Evolutionary conservation across 2,113 vertebrate genomes (phyloP).

Genomic region (Barnardius zonarius): DNA sequence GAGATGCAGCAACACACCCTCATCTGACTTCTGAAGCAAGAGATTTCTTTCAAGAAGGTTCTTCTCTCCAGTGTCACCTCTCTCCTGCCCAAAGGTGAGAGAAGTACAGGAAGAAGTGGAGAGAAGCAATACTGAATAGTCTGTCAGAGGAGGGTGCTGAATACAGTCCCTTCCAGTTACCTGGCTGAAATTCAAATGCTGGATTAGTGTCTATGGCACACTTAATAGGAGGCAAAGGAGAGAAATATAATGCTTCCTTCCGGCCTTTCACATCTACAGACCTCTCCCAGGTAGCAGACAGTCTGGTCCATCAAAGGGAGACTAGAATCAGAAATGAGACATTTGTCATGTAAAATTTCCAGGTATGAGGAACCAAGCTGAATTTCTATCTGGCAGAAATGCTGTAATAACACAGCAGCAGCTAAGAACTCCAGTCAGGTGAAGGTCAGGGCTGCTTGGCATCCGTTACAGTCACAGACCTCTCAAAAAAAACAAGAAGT

Average conservation of each 20-base stretch:
- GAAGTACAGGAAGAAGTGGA: background rate
- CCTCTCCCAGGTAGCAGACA: conserved; percentile 4
- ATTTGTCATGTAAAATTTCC: background rate
- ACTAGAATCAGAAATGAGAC: conserved; percentile 8
- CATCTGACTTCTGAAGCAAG: background rate
- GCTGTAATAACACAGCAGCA: background rate
- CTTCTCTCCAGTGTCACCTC: background rate
- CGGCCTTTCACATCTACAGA: background rate
- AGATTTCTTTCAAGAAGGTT: background rate
- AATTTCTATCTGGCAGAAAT: background rate
- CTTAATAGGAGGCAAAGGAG: background rate
- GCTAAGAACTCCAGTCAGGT: background rate
- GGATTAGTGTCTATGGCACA: conserved; percentile 1
- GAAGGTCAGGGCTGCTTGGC: conserved; percentile 17
- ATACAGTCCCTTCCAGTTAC: conserved; percentile 12
- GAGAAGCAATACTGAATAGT: background rate
- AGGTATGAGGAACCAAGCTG: background rate
- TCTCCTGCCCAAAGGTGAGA: background rate
- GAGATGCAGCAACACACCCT: background rate
- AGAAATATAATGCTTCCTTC: conserved; percentile 6
- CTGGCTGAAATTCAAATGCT: conserved; percentile 24
- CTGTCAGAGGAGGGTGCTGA: background rate
- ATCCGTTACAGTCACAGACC: background rate
- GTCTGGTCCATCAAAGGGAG: background rate
- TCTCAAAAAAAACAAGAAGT: background rate